Evolutionary conservation across 2,888 invertebrate genomes (phyloP).

Genomic region (Megaustenia siamemsis): DNA sequence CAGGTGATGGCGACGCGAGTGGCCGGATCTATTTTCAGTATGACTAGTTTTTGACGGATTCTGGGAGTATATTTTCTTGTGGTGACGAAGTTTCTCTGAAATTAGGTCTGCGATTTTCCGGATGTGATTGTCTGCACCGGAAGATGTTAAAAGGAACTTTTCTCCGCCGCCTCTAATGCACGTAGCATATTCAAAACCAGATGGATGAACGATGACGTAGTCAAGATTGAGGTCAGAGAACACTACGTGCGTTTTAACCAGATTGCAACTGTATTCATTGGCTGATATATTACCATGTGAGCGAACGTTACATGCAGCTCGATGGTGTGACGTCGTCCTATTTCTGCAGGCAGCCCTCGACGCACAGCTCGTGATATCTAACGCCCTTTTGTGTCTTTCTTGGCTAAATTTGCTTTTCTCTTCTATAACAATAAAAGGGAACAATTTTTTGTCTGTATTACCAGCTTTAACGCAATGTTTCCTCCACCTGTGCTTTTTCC

Average conservation of each 20-base stretch:
- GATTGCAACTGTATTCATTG: not conserved
- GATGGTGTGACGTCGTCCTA: too few species aligned
- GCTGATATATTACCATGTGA: too few species aligned
- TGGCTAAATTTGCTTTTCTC: not conserved
- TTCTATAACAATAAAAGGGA: constrained; percentile 11
- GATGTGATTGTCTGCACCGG: not conserved
- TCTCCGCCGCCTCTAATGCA: not conserved
- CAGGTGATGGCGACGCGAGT: not conserved
- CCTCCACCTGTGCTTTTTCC: not conserved
- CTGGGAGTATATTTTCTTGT: not conserved
- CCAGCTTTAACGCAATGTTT: constrained; percentile 9
- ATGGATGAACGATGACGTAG: constrained; percentile 14
- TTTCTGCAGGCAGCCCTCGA: not conserved
- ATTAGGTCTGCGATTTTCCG: not conserved
- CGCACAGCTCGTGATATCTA: too few species aligned
- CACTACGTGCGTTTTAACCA: not conserved
- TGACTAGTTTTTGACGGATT: not conserved
- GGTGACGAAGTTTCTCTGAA: not conserved
- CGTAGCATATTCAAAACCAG: constrained; percentile 10
- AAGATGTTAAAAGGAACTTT: not conserved
- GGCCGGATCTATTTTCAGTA: too few species aligned
- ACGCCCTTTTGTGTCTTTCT: not conserved
- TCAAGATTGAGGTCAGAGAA: constrained; percentile 6
- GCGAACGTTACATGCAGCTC: too few species aligned
- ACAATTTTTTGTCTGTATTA: constrained; percentile 4